Evolutionary conservation across 2,113 vertebrate species (phyloP), one percentile per base, ranked within the genome.

Genomic region (Taxidea taxus): DNA sequence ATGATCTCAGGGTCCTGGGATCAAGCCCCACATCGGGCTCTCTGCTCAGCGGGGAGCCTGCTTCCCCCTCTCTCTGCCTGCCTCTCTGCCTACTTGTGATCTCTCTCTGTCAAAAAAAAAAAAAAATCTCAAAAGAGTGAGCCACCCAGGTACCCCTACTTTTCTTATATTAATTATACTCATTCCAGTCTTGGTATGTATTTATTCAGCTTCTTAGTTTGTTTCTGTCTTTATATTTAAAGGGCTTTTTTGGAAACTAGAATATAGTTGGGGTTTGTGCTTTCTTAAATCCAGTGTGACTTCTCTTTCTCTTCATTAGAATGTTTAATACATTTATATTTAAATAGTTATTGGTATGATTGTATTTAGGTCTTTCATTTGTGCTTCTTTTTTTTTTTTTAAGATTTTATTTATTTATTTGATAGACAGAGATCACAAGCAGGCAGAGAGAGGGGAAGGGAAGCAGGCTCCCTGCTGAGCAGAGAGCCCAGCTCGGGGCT

Each of bases 171-270:
- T 42, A 95, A 37, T 72, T 62, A 34, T 51, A 72, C 14, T 56
- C 3, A 5, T 51, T 93, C 34, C 21, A 92, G 20, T 23, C 18
- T 92, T 90, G 25, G 27, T 74, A 31, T 92, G 16, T 74, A 47
- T 77, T 77, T 83, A 60, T 83, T 49, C 8, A 8, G 27, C 3
- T 29, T 96, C 86, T 66, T 37, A 90, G 72, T 90, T 97, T 92
- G 54, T 94, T 93, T 90, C 12, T 95, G 25, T 62, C 12, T 68
- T 74, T 80, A 39, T 85, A 31, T 83, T 44, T 96, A 91, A 90
- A 94, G 54, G 78, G 4, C n/a, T 66, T 86, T 42, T 92, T 95
- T 82, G 51, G 20, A 86, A 86, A 64, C 44, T 47, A 82, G 34
- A 44, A 54, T 49, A 20, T 92, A 96, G 21, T 80, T 70, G 29